phyloP scores from a whole-genome alignment of 2,113 vertebrate species.

The Amphilophus citrinellus region DNA sequence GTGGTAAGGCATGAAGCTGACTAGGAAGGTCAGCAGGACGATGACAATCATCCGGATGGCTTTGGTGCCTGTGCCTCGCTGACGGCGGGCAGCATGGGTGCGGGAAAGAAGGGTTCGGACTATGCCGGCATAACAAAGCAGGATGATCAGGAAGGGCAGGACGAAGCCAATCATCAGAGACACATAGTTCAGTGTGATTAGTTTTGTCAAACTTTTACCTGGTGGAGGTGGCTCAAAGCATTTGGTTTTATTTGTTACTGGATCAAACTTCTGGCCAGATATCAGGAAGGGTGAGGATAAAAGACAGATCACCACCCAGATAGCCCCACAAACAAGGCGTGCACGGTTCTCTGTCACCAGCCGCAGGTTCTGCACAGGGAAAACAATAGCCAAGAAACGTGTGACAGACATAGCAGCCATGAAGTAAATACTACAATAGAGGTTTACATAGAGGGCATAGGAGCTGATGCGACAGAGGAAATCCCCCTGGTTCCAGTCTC shows the following conservation, averaged over 20 bases:
- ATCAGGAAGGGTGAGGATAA: slow-evolving; percentile 87
- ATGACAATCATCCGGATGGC: slow-evolving; percentile 95
- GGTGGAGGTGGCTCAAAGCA: slow-evolving; percentile 90
- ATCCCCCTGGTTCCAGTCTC: slow-evolving; percentile 89
- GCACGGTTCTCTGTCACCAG: slow-evolving; percentile 86
- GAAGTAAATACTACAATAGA: slow-evolving; percentile 97
- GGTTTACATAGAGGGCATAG: slow-evolving; percentile 93
- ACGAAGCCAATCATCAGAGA: slow-evolving; percentile 88
- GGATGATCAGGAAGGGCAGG: slow-evolving; percentile 89
- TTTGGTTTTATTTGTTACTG: slow-evolving; percentile 86
- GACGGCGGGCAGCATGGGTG: slow-evolving; percentile 71
- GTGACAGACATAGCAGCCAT: slow-evolving; percentile 97
- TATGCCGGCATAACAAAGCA: slow-evolving; percentile 92
- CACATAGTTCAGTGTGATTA: slow-evolving; percentile 86
- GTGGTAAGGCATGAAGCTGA: slow-evolving; percentile 95
- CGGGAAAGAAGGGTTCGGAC: slow-evolving; percentile 86
- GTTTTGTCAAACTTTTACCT: neutral
- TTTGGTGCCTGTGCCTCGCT: slow-evolving; percentile 78
- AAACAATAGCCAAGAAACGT: slow-evolving; percentile 94
- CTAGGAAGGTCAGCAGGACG: slow-evolving; percentile 89
- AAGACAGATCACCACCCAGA: slow-evolving; percentile 92
- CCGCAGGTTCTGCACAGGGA: slow-evolving; percentile 88
- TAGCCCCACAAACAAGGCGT: slow-evolving; percentile 77
- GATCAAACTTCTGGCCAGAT: slow-evolving; percentile 71
- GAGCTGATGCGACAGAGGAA: slow-evolving; percentile 91